Evolutionary conservation across 2,113 vertebrate species (phyloP).

Genomic region (Catagonus wagneri): DNA sequence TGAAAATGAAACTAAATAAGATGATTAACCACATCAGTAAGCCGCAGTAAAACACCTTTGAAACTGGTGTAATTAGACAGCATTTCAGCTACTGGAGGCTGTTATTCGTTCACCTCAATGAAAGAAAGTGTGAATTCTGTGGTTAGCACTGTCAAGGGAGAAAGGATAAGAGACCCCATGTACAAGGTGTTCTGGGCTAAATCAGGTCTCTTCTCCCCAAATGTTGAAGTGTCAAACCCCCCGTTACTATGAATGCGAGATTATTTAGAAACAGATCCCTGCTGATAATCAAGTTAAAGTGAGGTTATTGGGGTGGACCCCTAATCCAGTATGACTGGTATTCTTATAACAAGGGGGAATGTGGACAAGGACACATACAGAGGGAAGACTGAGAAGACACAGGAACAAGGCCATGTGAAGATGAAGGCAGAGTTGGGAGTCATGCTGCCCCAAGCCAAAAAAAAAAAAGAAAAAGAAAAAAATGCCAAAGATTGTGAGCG

Average conservation of each 20-base stretch:
- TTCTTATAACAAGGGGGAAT: slow-evolving; percentile 7
- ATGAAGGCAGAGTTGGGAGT: neutral
- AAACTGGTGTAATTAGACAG: neutral
- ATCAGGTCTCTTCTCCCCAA: neutral
- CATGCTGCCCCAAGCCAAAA: neutral
- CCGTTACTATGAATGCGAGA: neutral
- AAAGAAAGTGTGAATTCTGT: neutral
- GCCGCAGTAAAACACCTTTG: neutral
- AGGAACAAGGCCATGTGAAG: neutral
- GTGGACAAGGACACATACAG: neutral
- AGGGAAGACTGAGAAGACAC: neutral
- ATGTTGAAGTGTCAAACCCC: neutral
- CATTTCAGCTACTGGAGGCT: neutral
- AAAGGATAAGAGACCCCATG: neutral
- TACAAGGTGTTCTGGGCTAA: neutral
- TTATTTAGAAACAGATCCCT: neutral
- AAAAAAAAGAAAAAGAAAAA: neutral
- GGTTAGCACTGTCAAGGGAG: neutral
- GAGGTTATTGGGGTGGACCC: neutral
- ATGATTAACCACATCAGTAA: neutral
- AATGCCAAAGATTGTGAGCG: neutral
- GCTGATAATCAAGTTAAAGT: slow-evolving; percentile 19
- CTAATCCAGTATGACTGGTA: neutral
- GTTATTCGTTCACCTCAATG: neutral
- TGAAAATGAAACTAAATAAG: neutral